phyloP scores from a whole-genome alignment of 2,888 invertebrate genomes.

The Melanophora roralis region DNA sequence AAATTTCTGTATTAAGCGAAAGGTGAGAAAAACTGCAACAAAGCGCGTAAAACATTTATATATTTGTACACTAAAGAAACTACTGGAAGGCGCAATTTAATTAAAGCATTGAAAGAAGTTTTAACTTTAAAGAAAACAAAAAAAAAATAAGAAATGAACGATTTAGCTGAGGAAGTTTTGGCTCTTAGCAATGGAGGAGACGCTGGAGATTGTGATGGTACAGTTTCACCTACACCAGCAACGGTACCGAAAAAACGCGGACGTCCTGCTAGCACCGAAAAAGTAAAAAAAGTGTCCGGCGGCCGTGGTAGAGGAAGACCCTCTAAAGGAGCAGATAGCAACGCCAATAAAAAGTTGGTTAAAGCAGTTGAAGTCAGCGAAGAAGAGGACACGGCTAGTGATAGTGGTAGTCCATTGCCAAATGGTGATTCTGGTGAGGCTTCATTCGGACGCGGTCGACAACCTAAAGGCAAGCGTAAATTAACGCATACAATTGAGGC shows the following conservation, averaged over 20 bases:
- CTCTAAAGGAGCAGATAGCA: slow-evolving; percentile 51
- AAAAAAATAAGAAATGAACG: background rate
- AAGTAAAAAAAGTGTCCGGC: slow-evolving; percentile 48
- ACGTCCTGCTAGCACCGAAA: slow-evolving; percentile 67
- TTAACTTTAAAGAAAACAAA: background rate
- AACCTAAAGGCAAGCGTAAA: slow-evolving; percentile 51
- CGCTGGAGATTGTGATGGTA: slow-evolving; percentile 42
- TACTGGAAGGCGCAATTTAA: background rate
- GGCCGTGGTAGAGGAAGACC: slow-evolving; percentile 67
- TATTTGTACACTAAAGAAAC: background rate
- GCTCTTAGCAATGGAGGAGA: slow-evolving; percentile 53
- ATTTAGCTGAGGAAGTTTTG: slow-evolving; percentile 57
- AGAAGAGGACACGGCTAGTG: slow-evolving; percentile 54
- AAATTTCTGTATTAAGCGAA: slow-evolving; percentile 61
- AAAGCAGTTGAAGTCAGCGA: slow-evolving; percentile 58
- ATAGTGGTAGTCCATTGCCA: slow-evolving; percentile 20
- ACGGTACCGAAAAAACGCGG: slow-evolving; percentile 70
- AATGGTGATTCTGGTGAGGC: slow-evolving; percentile 32
- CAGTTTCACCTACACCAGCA: slow-evolving; percentile 47
- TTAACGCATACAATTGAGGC: background rate
- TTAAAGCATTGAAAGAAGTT: too few species aligned
- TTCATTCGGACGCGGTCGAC: slow-evolving; percentile 52
- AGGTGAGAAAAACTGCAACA: slow-evolving; percentile 30
- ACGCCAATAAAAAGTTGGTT: background rate
- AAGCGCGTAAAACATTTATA: slow-evolving; percentile 46